A percentile compares a stretch with the other conserved stretches of the same genome.
Conservation (phyloP, 2,113 vertebrate genomes). For the Rhea pennata region DNA sequence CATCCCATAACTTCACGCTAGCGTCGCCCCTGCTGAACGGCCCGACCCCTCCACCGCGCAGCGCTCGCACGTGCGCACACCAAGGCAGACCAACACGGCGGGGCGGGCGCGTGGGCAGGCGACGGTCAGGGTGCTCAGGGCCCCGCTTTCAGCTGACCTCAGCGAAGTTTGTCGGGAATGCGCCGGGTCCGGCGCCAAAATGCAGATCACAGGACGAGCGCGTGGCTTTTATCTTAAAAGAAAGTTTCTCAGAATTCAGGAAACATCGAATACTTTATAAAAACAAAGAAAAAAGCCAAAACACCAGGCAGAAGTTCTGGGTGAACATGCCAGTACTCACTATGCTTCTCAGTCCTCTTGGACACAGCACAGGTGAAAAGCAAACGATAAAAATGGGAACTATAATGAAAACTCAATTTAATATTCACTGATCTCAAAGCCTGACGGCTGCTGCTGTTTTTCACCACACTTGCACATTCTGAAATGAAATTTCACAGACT, state of each 20-base stretch:
- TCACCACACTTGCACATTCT: not conserved
- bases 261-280: not conserved
- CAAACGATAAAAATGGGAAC: not conserved
- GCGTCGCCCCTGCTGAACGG: too few species aligned
- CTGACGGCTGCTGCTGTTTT: not conserved
- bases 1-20: not conserved
- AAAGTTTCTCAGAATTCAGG: not conserved
- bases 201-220: not conserved
- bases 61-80: too few species aligned
- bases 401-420: not conserved
- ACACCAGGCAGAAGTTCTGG: not conserved
- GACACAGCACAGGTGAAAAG: not conserved
- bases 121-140: too few species aligned
- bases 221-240: not conserved
- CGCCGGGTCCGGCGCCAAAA: not conserved
- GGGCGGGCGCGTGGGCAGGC: too few species aligned
- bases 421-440: fast-evolving
- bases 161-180: not conserved
- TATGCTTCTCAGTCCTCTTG: not conserved
- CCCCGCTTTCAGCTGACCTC: too few species aligned
- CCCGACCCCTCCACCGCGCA: too few species aligned
- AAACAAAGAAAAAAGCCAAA: not conserved
- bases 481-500: constrained; percentile 5
- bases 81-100: not conserved
- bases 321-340: not conserved